Base-by-base conservation (phyloP, 1,140 invertebrate genomes). In the Achatina immaculata region DNA sequence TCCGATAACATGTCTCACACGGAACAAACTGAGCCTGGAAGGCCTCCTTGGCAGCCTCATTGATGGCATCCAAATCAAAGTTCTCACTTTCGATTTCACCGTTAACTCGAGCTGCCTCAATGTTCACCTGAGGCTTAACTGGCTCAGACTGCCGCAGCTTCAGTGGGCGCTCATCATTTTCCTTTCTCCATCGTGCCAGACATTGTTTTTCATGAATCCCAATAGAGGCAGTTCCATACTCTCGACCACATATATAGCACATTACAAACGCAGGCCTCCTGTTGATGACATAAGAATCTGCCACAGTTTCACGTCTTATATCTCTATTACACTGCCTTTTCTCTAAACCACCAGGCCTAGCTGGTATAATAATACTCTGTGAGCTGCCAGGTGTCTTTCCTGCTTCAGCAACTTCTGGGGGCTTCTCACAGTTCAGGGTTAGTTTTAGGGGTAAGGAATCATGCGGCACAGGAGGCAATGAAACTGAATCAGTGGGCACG, bases 151-250 rank as follows among this genome's bases (percentile, higher is more conserved):
- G 87, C 55, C 93, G 91, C 76, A 93, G 92, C 74, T 90, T 83
- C 31, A 90, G 87, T 7, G 94, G 94, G 71, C 95, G 87, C 86
- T 93, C 93, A 24, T 93, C 90, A 85, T 95, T 95, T 86, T 95
- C 94, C 62, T 91, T 87, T 43, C 93, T 92, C 94, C 95, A 95
- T 86, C 95, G 95, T 86, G 94, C 93, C 48, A 95, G 86, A 86
- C 95, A 96, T 83, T 95, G 94, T 0, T 94, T 94, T 85, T 95
- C 94, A 89, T 96, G 95, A 78, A 95, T 95, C n/a, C 86, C 89
- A 73, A 96, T 94, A 43, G 94, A 95, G 78, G 92, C 92, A 0
- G 94, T 86, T 11, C 94, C 95, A 88, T 95, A 96, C 83, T 94
- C 92, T 68, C 94, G 92, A 11, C 95, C 94, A 84, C 89, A 90